Evolutionary conservation across 2,888 invertebrate genomes (phyloP).

Genomic region (Erynnis tages): DNA sequence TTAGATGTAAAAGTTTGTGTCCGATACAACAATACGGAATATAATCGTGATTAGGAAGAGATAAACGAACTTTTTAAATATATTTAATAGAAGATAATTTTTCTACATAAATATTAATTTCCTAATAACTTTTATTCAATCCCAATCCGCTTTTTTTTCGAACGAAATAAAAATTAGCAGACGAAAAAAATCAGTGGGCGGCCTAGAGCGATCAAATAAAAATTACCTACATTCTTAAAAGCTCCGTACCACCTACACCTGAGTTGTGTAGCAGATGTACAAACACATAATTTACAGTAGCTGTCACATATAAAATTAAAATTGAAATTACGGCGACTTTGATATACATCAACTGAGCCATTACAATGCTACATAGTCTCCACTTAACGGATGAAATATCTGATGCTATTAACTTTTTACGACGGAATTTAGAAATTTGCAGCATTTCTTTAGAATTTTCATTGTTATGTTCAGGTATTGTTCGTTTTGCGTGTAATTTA

Average conservation of each 20-base stretch:
- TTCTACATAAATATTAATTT: no score
- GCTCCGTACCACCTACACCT: conserved; percentile 13
- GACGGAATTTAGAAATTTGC: conserved; percentile 8
- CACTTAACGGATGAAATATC: conserved; percentile 38
- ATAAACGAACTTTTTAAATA: no score
- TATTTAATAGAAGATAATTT: no score
- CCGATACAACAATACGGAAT: no score
- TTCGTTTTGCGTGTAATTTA: background rate
- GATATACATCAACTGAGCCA: conserved; percentile 39
- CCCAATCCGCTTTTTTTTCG: no score
- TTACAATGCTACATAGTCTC: conserved; percentile 41
- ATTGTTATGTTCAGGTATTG: conserved; percentile 1
- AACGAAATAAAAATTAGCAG: no score
- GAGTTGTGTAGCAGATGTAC: background rate
- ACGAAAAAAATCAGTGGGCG: background rate
- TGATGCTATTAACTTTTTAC: conserved; percentile 35
- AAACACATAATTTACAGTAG: conserved; percentile 11
- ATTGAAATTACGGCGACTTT: conserved; percentile 30
- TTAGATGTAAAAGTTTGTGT: no score
- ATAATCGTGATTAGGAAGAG: no score
- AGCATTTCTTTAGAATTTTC: background rate
- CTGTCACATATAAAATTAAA: conserved; percentile 23
- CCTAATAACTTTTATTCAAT: no score
- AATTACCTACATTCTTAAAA: conserved; percentile 18
- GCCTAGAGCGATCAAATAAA: conserved; percentile 4